These are phyloP conservation scores for Nasonia giraulti DNA, from an alignment of 1,140 invertebrate species.

Conservation along the genomic window DNA sequence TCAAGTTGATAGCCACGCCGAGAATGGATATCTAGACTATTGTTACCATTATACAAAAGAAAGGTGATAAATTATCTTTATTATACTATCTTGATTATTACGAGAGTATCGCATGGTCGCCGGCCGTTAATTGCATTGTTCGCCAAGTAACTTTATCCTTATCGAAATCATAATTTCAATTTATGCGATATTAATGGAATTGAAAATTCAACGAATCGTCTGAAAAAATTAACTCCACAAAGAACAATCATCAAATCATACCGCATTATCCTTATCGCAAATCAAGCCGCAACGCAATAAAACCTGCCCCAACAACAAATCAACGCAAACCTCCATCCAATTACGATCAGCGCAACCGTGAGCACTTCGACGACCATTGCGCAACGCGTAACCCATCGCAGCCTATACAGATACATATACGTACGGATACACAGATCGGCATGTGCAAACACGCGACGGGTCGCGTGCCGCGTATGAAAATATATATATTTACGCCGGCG, in stretches of 20 bases:
- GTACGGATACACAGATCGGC: neutral
- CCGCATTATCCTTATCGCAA: too few species aligned
- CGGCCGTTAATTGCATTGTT: too few species aligned
- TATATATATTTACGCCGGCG: conserved; percentile 5
- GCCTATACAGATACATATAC: neutral
- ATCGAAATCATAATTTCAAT: too few species aligned
- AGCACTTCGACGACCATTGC: neutral
- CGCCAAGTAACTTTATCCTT: neutral
- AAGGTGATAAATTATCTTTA: neutral
- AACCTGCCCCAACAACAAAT: neutral
- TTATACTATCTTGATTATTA: neutral
- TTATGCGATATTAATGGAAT: too few species aligned
- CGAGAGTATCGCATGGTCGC: neutral
- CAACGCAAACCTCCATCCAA: neutral
- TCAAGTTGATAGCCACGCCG: neutral
- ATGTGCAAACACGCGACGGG: conserved; percentile 3
- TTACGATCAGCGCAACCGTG: neutral
- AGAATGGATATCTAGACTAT: neutral
- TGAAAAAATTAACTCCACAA: too few species aligned
- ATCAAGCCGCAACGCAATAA: too few species aligned
- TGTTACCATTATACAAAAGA: neutral
- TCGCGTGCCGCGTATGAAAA: conserved; percentile 17
- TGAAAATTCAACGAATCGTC: too few species aligned
- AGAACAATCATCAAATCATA: too few species aligned
- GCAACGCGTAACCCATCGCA: neutral